Conservation (phyloP, 2,888 invertebrate genomes). For the Lymantria dispar region DNA sequence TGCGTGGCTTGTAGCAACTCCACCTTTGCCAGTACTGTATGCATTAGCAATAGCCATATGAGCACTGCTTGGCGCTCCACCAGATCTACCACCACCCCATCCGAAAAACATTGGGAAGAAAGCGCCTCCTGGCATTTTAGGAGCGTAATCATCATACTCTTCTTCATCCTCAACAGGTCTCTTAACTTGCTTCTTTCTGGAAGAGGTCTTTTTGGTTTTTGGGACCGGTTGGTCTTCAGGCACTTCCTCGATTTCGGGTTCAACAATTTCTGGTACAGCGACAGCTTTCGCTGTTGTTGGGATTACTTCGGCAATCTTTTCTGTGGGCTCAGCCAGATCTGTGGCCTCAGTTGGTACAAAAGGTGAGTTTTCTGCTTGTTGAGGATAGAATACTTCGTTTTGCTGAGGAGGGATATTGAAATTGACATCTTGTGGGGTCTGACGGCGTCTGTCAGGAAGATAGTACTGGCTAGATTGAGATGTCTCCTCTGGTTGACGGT, state of each 20-base stretch:
- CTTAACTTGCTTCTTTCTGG: slow-evolving; percentile 66
- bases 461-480: slow-evolving; percentile 64
- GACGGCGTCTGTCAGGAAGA: slow-evolving; percentile 66
- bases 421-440: slow-evolving; percentile 55
- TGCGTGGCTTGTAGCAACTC: slow-evolving; percentile 87
- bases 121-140: slow-evolving; percentile 76
- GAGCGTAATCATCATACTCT: slow-evolving; percentile 78
- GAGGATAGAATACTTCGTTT: slow-evolving; percentile 67
- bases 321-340: slow-evolving; percentile 59
- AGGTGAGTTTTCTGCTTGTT: slow-evolving; percentile 49
- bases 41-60: slow-evolving; percentile 85
- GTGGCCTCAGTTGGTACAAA: slow-evolving; percentile 48
- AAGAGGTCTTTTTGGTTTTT: slow-evolving; percentile 58
- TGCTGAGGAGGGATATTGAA: slow-evolving; percentile 59
- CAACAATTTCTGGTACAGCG: slow-evolving; percentile 55
- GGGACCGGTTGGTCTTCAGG: slow-evolving; percentile 59
- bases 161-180: slow-evolving; percentile 67
- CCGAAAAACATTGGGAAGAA: slow-evolving; percentile 87
- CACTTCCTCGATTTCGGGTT: slow-evolving; percentile 62
- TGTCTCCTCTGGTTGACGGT: slow-evolving; percentile 51
- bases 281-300: slow-evolving; percentile 52
- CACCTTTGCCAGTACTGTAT: slow-evolving; percentile 87
- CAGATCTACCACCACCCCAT: slow-evolving; percentile 57
- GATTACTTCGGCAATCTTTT: slow-evolving; percentile 47
- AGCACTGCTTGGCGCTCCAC: slow-evolving; percentile 47